These are phyloP conservation scores for Mohoua ochrocephala DNA, from an alignment of 2,113 vertebrate genomes.

Conservation along the genomic window DNA sequence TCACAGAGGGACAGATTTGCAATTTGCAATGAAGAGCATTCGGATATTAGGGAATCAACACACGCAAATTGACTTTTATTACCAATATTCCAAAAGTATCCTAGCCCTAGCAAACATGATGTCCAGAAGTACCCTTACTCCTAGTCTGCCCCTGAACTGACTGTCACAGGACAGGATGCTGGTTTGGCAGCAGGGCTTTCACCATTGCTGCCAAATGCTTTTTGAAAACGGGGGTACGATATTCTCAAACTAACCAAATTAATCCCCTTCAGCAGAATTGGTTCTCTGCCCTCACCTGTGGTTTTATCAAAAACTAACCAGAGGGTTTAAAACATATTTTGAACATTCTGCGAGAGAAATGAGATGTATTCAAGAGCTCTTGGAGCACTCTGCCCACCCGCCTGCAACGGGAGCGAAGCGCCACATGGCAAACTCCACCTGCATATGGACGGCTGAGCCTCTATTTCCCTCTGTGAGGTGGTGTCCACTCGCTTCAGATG, in stretches of 20 bases:
- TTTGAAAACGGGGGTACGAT: background rate
- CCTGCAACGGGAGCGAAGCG: background rate
- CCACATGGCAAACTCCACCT: background rate
- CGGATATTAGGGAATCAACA: background rate
- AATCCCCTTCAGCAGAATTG: background rate
- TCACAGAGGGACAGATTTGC: background rate
- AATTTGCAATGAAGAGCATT: background rate
- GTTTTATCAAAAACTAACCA: background rate
- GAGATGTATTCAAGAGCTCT: background rate
- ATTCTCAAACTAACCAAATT: background rate
- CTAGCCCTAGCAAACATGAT: background rate
- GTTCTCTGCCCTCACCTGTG: background rate
- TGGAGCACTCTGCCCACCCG: background rate
- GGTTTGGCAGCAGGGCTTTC: background rate
- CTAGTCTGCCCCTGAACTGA: background rate
- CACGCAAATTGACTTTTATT: background rate
- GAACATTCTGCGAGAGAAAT: background rate
- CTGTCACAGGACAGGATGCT: background rate
- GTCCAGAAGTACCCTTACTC: background rate
- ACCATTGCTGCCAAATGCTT: background rate
- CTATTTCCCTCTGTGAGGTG: background rate
- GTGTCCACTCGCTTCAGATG: background rate
- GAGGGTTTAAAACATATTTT: background rate
- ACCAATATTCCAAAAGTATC: background rate
- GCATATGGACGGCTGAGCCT: rapidly evolving